Conservation (phyloP, 2,888 invertebrate species). For the Agrypnus murinus region DNA sequence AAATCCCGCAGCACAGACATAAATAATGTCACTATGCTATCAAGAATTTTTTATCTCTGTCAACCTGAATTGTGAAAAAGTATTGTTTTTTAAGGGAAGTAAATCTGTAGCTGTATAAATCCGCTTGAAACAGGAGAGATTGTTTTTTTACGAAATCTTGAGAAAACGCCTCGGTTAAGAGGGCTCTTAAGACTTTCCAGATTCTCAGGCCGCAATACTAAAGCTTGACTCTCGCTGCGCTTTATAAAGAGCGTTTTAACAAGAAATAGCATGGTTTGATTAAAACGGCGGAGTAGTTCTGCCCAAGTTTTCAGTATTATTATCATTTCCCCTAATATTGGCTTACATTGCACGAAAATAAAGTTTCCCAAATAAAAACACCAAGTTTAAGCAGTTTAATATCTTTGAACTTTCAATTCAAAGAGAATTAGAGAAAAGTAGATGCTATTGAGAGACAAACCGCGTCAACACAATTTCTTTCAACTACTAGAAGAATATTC, state of each 20-base stretch:
- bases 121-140: conserved; percentile 11
- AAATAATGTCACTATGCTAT: no score
- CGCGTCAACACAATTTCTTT: no score
- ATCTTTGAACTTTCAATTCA: no score
- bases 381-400: no score
- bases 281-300: conserved; percentile 5
- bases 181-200: conserved; percentile 27
- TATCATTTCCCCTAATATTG: no score
- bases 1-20: conserved; percentile 12
- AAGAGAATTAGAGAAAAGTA: no score
- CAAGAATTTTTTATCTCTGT: no score
- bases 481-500: no score
- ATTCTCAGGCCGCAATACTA: conserved; percentile 12
- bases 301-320: background rate
- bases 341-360: no score
- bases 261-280: conserved; percentile 4
- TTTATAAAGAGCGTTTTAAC: conserved; percentile 11
- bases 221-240: conserved; percentile 22
- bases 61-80: background rate
- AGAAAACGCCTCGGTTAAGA: conserved; percentile 19
- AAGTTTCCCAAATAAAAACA: background rate
- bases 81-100: conserved; percentile 13
- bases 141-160: conserved; percentile 26
- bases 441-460: no score
- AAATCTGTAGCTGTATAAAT: conserved; percentile 10